Percentiles rank a stretch among this genome's conserved stretches.
phyloP scores from a whole-genome alignment of 2,113 vertebrate species.

The Pleuronectes platessa region DNA sequence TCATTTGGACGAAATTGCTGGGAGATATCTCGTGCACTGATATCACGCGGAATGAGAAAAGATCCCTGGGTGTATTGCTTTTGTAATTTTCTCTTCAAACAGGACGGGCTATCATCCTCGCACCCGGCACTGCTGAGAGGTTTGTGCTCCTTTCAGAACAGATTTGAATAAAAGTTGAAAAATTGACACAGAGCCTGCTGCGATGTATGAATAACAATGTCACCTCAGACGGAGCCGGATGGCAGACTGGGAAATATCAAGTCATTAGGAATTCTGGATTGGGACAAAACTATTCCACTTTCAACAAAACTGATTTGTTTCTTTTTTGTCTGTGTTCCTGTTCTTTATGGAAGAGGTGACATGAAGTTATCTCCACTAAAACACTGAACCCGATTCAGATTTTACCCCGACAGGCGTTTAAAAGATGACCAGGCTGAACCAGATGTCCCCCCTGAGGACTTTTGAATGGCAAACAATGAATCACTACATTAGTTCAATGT shows the following conservation, averaged over 20 bases:
- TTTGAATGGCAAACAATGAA: conserved; percentile 67
- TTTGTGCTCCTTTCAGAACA: conserved; percentile 67
- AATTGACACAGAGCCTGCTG: conserved; percentile 72
- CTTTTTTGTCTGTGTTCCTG: not conserved
- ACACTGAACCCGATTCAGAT: conserved; percentile 62
- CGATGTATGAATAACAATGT: conserved; percentile 80
- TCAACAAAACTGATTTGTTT: conserved; percentile 27
- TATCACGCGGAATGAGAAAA: conserved; percentile 57
- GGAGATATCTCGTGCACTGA: conserved; percentile 45
- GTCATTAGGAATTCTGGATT: conserved; percentile 66
- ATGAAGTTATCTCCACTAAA: conserved; percentile 42
- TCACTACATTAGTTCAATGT: conserved; percentile 50
- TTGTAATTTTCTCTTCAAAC: conserved; percentile 78
- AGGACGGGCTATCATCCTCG: conserved; percentile 71
- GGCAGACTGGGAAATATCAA: conserved; percentile 64
- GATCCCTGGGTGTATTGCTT: conserved; percentile 62
- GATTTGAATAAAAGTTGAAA: conserved; percentile 76
- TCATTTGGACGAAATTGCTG: conserved; percentile 52
- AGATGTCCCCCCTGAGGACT: conserved; percentile 53
- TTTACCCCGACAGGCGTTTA: conserved; percentile 45
- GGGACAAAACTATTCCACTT: conserved; percentile 63
- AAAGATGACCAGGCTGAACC: conserved; percentile 59
- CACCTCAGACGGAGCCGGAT: conserved; percentile 68
- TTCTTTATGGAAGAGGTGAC: conserved; percentile 36
- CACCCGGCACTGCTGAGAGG: conserved; percentile 62